phyloP scores from a whole-genome alignment of 2,113 vertebrate genomes.

The Labeo catla region DNA sequence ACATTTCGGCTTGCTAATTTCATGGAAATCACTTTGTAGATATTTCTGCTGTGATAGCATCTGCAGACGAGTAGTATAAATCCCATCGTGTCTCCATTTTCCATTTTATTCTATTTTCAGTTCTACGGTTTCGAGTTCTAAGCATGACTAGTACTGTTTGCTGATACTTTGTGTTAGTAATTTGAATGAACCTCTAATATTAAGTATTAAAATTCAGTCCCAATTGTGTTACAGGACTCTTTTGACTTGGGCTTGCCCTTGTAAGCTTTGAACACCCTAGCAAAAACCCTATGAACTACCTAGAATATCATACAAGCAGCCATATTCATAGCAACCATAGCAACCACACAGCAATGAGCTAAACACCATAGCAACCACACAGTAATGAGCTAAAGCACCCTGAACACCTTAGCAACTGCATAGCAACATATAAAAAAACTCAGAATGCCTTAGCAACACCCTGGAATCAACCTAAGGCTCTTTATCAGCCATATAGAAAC shows the following conservation, averaged over 20 bases:
- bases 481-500: neutral
- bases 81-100: conserved; percentile 5
- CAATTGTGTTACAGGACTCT: neutral
- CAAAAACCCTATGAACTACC: neutral
- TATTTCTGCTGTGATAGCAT: conserved; percentile 29
- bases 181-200: neutral
- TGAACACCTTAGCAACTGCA: no score
- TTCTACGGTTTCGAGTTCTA: neutral
- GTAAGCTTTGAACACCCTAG: neutral
- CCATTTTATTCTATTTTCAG: neutral
- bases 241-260: neutral
- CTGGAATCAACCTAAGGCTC: neutral
- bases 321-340: neutral
- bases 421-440: neutral
- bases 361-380: neutral
- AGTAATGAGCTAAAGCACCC: neutral
- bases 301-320: no score
- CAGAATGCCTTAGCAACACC: neutral
- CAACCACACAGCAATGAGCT: neutral
- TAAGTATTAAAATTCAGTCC: neutral
- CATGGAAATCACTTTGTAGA: conserved; percentile 43
- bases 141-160: neutral
- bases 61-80: conserved; percentile 11
- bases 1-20: conserved; percentile 48
- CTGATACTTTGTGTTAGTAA: neutral